These are phyloP conservation scores for Siniperca obscura DNA, from an alignment of 2,797 vertebrate genomes.

Conservation along the genomic window DNA sequence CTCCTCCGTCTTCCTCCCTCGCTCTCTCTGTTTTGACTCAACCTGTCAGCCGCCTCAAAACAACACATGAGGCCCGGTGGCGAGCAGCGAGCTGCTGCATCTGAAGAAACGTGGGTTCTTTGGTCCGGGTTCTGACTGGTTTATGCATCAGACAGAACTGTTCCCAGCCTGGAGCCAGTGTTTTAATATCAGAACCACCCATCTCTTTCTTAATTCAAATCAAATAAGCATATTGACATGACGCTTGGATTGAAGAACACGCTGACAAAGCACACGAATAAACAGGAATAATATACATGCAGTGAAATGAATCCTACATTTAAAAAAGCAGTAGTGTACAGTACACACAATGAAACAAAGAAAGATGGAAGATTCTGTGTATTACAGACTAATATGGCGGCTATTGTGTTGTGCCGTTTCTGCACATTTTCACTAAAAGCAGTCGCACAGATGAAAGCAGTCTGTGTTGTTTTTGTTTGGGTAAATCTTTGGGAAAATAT, in stretches of 20 bases:
- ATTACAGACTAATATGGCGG: too few species aligned
- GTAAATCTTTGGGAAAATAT: too few species aligned
- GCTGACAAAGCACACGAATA: not conserved
- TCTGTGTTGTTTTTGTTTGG: too few species aligned
- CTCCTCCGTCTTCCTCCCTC: constrained; percentile 29
- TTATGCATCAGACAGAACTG: not conserved
- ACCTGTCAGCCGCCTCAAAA: constrained; percentile 46
- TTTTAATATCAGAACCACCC: not conserved
- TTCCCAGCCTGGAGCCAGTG: not conserved
- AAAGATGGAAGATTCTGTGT: too few species aligned
- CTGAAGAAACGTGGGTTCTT: not conserved
- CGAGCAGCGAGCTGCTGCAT: constrained; percentile 18
- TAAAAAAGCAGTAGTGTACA: too few species aligned
- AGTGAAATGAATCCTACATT: not conserved
- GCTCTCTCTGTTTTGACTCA: constrained; percentile 46
- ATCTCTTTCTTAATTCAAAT: not conserved
- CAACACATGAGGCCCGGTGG: constrained; percentile 20
- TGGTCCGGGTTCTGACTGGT: not conserved
- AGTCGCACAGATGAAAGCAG: too few species aligned
- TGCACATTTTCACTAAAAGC: too few species aligned
- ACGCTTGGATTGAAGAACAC: not conserved
- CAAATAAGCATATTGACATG: not conserved
- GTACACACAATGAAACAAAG: too few species aligned
- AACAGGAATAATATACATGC: too few species aligned
- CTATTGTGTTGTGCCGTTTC: too few species aligned